A percentile compares a stretch with the other conserved stretches of the same genome.
These are phyloP conservation scores for Hemaris fuciformis DNA, from an alignment of 2,888 invertebrate species.

Conservation along the genomic window DNA sequence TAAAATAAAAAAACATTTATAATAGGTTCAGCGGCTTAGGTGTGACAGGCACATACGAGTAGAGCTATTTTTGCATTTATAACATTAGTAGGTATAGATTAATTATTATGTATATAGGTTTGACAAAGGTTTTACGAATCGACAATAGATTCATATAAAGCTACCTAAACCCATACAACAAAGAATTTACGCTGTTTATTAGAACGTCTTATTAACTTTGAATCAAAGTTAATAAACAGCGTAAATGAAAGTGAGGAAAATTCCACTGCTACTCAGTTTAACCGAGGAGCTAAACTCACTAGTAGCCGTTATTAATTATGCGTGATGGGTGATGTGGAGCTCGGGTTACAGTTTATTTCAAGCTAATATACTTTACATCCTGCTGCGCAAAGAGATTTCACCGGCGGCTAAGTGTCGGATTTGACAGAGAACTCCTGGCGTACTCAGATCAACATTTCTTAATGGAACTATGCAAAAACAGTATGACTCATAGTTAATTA, in stretches of 20 bases:
- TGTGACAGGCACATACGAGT: too few species aligned
- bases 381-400: constrained; percentile 11
- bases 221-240: background rate
- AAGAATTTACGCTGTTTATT: too few species aligned
- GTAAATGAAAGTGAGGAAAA: background rate
- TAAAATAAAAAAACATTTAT: too few species aligned
- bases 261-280: background rate
- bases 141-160: too few species aligned
- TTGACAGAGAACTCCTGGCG: background rate
- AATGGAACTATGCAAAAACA: constrained; percentile 1
- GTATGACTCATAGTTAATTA: background rate
- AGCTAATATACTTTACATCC: constrained; percentile 12
- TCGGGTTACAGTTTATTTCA: constrained; percentile 12
- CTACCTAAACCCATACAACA: too few species aligned
- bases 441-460: background rate
- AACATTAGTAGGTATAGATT: too few species aligned
- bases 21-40: too few species aligned
- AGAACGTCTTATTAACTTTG: too few species aligned
- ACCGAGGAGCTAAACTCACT: constrained; percentile 5
- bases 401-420: constrained; percentile 10
- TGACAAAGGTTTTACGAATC: too few species aligned
- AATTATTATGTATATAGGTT: too few species aligned
- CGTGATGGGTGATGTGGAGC: constrained; percentile 11
- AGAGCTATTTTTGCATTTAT: too few species aligned
- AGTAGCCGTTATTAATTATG: constrained; percentile 10